These are phyloP conservation scores for Carcharodon carcharias DNA, from an alignment of 2,797 vertebrate genomes.

Conservation along the genomic window DNA sequence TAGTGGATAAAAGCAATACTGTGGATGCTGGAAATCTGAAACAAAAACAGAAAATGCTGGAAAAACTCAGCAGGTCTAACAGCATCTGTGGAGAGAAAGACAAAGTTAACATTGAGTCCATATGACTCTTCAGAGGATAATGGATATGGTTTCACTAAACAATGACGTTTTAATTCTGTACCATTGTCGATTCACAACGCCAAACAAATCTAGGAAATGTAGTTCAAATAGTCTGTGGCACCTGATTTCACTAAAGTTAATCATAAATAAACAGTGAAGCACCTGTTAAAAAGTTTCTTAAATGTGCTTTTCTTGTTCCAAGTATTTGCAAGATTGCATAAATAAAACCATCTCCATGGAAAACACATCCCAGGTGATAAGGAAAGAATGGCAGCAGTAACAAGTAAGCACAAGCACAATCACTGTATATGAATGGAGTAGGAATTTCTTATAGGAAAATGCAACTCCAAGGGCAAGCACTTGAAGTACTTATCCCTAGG, in stretches of 20 bases:
- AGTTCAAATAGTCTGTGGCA: not conserved
- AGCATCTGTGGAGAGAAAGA: too few species aligned
- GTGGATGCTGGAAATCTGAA: too few species aligned
- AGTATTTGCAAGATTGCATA: not conserved
- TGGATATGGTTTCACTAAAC: not conserved
- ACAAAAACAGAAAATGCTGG: too few species aligned
- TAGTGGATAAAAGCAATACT: not conserved
- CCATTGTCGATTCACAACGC: too few species aligned
- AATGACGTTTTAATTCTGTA: not conserved
- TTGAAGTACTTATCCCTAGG: constrained; percentile 1
- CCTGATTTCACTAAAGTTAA: not conserved
- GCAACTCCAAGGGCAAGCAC: not conserved
- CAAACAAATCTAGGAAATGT: not conserved
- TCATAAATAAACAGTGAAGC: not conserved
- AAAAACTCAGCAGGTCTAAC: too few species aligned
- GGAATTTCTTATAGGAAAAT: not conserved
- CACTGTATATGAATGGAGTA: not conserved
- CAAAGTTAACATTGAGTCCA: too few species aligned
- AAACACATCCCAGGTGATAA: not conserved
- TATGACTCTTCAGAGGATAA: not conserved
- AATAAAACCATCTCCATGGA: not conserved
- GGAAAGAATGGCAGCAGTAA: not conserved
- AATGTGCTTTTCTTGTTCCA: not conserved
- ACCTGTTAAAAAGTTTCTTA: not conserved
- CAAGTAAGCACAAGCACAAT: not conserved